phyloP scores from a whole-genome alignment of 92 coral and sea anemone species.

The Nematostella vectensis region DNA sequence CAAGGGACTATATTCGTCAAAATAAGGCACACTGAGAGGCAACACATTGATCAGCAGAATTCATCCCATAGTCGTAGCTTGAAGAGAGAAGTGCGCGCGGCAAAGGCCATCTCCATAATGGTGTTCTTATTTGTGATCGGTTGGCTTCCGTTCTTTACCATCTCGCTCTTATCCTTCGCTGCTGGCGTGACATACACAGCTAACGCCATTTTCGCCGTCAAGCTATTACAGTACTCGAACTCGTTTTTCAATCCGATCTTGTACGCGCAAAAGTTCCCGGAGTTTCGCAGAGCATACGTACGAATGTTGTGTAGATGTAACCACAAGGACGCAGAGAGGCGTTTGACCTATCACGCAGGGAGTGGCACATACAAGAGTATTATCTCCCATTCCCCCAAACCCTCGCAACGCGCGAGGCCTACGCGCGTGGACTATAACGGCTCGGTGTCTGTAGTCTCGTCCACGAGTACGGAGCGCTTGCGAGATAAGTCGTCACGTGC shows the following conservation, averaged over 20 bases:
- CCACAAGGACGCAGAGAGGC: background rate
- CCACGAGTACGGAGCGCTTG: too few relatives aligned
- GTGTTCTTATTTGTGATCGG: conserved; percentile 50
- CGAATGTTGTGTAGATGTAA: conserved; percentile 21
- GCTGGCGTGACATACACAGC: conserved; percentile 5
- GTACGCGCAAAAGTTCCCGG: conserved; percentile 59
- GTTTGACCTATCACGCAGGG: conserved; percentile 2
- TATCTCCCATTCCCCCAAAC: conserved; percentile 12
- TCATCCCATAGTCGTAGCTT: conserved; percentile 26
- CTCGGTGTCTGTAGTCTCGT: background rate
- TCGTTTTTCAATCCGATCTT: conserved; percentile 46
- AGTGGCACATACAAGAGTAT: conserved; percentile 20
- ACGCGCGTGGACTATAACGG: conserved; percentile 5
- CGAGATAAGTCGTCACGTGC: background rate
- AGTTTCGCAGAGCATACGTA: conserved; percentile 32
- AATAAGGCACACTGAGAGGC: conserved; percentile 14
- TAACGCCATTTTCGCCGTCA: conserved; percentile 40
- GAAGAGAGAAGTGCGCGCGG: conserved; percentile 49
- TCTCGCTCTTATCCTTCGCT: conserved; percentile 27
- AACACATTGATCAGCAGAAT: conserved; percentile 12
- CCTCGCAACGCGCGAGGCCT: background rate
- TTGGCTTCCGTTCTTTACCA: conserved; percentile 66
- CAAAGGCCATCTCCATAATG: conserved; percentile 61
- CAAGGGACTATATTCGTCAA: conserved; percentile 45
- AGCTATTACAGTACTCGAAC: conserved; percentile 42